These are phyloP conservation scores for Echinops telfairi DNA, from an alignment of 2,113 vertebrate genomes.

Conservation along the genomic window DNA sequence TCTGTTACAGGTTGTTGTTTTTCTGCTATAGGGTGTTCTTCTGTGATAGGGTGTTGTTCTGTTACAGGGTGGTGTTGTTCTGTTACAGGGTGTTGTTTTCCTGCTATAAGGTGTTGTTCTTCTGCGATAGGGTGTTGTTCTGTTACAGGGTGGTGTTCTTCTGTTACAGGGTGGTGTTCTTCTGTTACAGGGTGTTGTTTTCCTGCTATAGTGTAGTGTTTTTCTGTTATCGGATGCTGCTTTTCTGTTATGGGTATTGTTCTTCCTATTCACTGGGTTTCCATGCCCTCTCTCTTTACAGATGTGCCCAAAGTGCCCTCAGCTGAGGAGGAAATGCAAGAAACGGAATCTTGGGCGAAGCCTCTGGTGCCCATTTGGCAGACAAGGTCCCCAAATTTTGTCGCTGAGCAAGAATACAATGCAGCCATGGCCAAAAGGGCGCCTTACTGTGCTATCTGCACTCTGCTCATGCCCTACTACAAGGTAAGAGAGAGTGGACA, in stretches of 20 bases:
- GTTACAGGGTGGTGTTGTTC: not conserved
- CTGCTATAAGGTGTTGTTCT: no score
- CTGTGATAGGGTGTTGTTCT: no score
- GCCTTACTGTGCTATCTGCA: slow-evolving; percentile 95
- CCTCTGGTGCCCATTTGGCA: slow-evolving; percentile 96
- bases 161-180: no score
- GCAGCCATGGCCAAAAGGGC: slow-evolving; percentile 88
- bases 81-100: no score
- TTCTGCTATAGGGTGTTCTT: no score
- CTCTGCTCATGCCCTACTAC: slow-evolving; percentile 96
- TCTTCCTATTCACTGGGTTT: slow-evolving; percentile 44
- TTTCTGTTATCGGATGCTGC: no score
- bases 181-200: no score
- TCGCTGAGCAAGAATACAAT: slow-evolving; percentile 95
- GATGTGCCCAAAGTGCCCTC: slow-evolving; percentile 89
- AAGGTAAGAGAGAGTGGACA: slow-evolving; percentile 87
- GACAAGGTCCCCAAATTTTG: slow-evolving; percentile 90
- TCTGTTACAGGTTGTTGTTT: no score
- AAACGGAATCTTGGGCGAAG: slow-evolving; percentile 94
- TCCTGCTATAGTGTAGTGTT: no score
- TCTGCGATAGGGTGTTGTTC: no score
- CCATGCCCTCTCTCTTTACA: slow-evolving; percentile 78
- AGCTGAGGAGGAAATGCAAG: slow-evolving; percentile 90
- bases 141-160: no score
- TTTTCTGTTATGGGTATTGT: not conserved